Evolutionary conservation across 2,888 invertebrate species (phyloP).

Genomic region (Cistogaster globosa): DNA sequence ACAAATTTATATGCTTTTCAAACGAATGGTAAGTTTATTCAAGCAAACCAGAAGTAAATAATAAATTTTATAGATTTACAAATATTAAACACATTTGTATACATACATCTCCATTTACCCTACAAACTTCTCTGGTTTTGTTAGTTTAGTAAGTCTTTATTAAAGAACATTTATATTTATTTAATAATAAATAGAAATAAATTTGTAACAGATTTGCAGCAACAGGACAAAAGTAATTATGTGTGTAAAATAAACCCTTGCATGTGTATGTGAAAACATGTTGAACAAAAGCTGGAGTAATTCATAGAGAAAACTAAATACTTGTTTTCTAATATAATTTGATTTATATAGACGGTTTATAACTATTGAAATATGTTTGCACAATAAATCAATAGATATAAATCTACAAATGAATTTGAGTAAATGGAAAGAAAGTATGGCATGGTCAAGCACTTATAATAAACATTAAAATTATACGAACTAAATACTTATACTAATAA

Average conservation of each 20-base stretch:
- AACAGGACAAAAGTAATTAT: conserved; percentile 24
- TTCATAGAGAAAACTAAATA: background rate
- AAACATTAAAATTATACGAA: background rate
- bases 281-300: background rate
- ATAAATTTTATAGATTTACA: conserved; percentile 34
- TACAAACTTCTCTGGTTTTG: background rate
- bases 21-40: conserved; percentile 15
- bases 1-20: conserved; percentile 11
- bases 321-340: background rate
- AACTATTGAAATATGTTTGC: background rate
- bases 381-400: background rate
- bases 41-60: conserved; percentile 60
- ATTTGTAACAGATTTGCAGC: background rate
- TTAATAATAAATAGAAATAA: background rate
- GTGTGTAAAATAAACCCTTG: background rate
- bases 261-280: conserved; percentile 19
- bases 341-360: background rate
- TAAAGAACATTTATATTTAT: too few relatives aligned
- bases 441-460: background rate
- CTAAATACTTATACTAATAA: too few relatives aligned
- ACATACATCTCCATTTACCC: background rate
- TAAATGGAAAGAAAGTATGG: background rate
- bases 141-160: background rate
- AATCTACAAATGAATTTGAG: background rate
- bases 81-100: background rate